phyloP scores from a whole-genome alignment of 2,888 invertebrate genomes.

The Steinernema hermaphroditum region DNA sequence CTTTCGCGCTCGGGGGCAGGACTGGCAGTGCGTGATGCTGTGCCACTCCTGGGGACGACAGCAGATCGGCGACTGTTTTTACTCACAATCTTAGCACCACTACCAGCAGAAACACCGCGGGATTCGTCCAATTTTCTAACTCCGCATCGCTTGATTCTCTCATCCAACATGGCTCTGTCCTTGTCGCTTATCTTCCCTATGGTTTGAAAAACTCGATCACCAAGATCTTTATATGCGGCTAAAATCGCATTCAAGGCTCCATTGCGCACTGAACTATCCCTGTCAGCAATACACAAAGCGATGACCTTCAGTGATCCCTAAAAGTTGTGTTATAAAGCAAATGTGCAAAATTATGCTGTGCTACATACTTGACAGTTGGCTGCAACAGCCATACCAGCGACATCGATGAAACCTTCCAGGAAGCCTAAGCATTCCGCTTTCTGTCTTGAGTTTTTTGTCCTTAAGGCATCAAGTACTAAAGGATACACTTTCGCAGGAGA shows the following conservation, averaged over 20 bases:
- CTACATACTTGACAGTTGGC: constrained; percentile 33
- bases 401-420: constrained; percentile 75
- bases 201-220: constrained; percentile 86
- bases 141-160: constrained; percentile 86
- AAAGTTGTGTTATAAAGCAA: too few species aligned
- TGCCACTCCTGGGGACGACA: background rate
- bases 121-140: constrained; percentile 21
- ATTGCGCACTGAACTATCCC: constrained; percentile 91
- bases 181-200: constrained; percentile 76
- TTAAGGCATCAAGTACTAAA: constrained; percentile 89
- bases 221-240: constrained; percentile 84
- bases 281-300: constrained; percentile 89
- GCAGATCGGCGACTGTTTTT: background rate
- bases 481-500: constrained; percentile 85
- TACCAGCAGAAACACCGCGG: background rate
- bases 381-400: constrained; percentile 37
- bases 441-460: constrained; percentile 94
- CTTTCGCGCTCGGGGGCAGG: constrained; percentile 4
- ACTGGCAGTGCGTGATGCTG: background rate
- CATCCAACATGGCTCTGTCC: constrained; percentile 88
- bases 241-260: constrained; percentile 92
- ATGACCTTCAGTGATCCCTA: constrained; percentile 80
- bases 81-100: background rate
- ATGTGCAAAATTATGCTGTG: too few species aligned
- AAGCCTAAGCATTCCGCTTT: constrained; percentile 93